These are phyloP conservation scores for Molanna angustata DNA, from an alignment of 2,888 invertebrate species.

Conservation along the genomic window DNA sequence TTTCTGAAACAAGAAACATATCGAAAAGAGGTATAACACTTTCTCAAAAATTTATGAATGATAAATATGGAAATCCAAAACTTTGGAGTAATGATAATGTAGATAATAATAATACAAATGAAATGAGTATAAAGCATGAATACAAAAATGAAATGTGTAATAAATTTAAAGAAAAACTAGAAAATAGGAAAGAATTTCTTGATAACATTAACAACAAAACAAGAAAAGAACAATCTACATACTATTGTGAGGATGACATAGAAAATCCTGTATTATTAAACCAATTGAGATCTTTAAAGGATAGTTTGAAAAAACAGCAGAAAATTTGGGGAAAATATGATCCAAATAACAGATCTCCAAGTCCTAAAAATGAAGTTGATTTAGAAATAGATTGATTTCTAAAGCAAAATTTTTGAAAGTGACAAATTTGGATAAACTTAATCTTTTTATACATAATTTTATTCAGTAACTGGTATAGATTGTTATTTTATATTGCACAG, in stretches of 20 bases:
- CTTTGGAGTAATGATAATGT: constrained; percentile 40
- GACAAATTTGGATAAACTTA: no score
- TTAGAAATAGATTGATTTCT: constrained; percentile 32
- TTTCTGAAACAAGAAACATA: constrained; percentile 33
- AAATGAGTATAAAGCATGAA: constrained; percentile 6
- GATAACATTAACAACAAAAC: constrained; percentile 25
- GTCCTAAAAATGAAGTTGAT: constrained; percentile 31
- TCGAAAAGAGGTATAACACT: constrained; percentile 42
- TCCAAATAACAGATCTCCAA: constrained; percentile 22
- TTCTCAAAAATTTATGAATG: constrained; percentile 55
- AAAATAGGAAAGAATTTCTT: constrained; percentile 23
- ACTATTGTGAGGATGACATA: constrained; percentile 26
- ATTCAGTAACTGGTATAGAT: no score
- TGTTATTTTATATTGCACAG: not conserved
- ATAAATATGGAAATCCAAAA: constrained; percentile 53
- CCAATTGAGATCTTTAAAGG: constrained; percentile 43
- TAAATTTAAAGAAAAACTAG: constrained; percentile 22
- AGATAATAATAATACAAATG: not conserved
- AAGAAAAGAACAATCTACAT: constrained; percentile 27
- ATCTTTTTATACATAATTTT: no score
- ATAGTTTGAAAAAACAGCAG: constrained; percentile 52
- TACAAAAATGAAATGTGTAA: constrained; percentile 22
- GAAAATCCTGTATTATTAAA: constrained; percentile 38
- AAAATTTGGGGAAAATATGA: constrained; percentile 49
- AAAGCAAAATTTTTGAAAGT: no score